Conservation (phyloP, 2,888 invertebrate species). For the Sarcophaga rosellei region DNA sequence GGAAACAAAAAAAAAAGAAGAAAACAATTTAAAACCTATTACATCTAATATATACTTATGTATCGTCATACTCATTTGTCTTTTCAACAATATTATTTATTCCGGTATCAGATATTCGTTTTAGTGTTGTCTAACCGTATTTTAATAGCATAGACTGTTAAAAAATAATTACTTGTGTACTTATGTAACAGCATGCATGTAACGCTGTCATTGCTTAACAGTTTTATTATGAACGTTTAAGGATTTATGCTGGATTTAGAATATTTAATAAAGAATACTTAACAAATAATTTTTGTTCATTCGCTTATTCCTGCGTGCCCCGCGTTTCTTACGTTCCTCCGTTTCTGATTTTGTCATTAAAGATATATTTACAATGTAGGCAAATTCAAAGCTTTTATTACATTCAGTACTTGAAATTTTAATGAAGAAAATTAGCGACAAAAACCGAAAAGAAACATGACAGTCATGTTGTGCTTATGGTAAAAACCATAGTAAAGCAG, state of each 20-base stretch:
- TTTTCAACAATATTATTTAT: not conserved
- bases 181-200: conserved; percentile 31
- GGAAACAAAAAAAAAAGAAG: too few relatives aligned
- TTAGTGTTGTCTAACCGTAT: not conserved
- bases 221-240: conserved; percentile 12
- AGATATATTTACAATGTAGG: too few relatives aligned
- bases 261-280: conserved; percentile 5
- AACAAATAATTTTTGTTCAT: not conserved
- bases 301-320: too few relatives aligned
- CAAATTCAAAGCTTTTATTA: too few relatives aligned
- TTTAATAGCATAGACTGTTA: not conserved
- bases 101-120: not conserved
- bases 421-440: not conserved
- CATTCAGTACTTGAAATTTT: too few relatives aligned
- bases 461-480: too few relatives aligned
- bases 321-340: not conserved
- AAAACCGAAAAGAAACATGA: too few relatives aligned
- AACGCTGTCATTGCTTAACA: not conserved
- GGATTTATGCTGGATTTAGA: conserved; percentile 35
- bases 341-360: too few relatives aligned
- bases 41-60: too few relatives aligned
- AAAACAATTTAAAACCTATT: too few relatives aligned
- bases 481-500: too few relatives aligned
- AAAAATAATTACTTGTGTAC: not conserved
- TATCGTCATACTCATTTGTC: too few relatives aligned